Evolutionary conservation across 2,888 invertebrate species (phyloP).

Genomic region (Leptopilina syphax): DNA sequence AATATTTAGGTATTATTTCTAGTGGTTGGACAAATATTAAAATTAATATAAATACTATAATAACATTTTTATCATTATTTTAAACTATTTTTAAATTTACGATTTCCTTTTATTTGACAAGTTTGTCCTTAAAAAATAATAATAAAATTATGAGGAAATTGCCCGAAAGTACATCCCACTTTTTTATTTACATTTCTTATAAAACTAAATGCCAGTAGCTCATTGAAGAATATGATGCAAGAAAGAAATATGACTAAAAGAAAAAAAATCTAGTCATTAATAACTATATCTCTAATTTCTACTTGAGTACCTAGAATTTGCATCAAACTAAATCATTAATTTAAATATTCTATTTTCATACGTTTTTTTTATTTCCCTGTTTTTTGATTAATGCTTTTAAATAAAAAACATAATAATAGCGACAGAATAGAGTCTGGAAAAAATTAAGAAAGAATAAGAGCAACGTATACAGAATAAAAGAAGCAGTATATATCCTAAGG

Average conservation of each 20-base stretch:
- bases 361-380: no score
- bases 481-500: constrained; percentile 11
- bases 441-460: constrained; percentile 3
- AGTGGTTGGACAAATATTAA: neutral
- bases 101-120: no score
- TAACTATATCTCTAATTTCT: constrained; percentile 17
- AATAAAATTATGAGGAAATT: no score
- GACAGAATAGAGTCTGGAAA: neutral
- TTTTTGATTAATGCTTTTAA: constrained; percentile 1
- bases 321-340: neutral
- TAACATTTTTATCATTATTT: no score
- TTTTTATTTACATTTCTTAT: no score
- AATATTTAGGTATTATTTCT: neutral
- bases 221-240: constrained; percentile 19
- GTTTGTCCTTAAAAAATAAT: no score
- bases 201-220: constrained; percentile 27
- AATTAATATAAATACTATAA: no score
- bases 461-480: neutral
- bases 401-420: neutral
- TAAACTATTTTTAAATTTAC: no score
- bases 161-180: no score
- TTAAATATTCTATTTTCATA: no score
- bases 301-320: neutral
- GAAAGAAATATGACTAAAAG: constrained; percentile 18
- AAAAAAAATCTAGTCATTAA: constrained; percentile 27